Conservation (phyloP, 1,140 invertebrate species). For the Oncopodura yosiiana region DNA sequence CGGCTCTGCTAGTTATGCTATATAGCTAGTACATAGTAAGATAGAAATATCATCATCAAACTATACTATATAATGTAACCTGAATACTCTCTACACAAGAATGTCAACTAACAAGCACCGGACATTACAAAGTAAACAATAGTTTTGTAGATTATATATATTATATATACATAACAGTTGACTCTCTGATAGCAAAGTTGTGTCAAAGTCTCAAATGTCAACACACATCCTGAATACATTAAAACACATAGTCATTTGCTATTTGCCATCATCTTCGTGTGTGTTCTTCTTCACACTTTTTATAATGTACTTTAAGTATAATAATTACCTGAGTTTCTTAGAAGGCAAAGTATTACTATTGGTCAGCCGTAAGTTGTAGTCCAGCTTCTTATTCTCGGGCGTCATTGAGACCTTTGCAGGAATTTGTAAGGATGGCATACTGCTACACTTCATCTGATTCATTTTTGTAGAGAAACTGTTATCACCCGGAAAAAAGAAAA, state of each 20-base stretch:
- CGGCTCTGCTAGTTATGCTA: too few relatives aligned
- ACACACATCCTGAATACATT: background rate
- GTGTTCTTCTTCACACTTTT: background rate
- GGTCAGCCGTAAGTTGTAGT: slow-evolving; percentile 7
- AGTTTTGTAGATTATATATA: background rate
- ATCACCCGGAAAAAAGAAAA: too few relatives aligned
- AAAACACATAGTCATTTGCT: background rate
- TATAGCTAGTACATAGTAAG: too few relatives aligned
- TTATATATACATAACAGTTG: background rate
- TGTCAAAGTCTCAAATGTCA: background rate
- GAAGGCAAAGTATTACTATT: slow-evolving; percentile 22
- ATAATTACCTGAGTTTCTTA: slow-evolving; percentile 29
- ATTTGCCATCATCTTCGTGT: background rate
- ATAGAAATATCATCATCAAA: too few relatives aligned
- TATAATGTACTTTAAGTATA: background rate
- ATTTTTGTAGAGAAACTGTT: too few relatives aligned
- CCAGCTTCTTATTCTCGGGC: slow-evolving; percentile 22
- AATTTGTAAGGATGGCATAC: slow-evolving; percentile 24
- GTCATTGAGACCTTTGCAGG: slow-evolving; percentile 18
- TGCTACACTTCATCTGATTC: slow-evolving; percentile 32
- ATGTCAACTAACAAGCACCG: too few relatives aligned
- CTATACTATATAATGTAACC: too few relatives aligned
- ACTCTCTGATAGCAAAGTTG: background rate
- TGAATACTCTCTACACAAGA: too few relatives aligned
- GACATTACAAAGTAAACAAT: too few relatives aligned